Base-by-base conservation (phyloP, 2,113 vertebrate genomes). In the Leucopsar rothschildi region DNA sequence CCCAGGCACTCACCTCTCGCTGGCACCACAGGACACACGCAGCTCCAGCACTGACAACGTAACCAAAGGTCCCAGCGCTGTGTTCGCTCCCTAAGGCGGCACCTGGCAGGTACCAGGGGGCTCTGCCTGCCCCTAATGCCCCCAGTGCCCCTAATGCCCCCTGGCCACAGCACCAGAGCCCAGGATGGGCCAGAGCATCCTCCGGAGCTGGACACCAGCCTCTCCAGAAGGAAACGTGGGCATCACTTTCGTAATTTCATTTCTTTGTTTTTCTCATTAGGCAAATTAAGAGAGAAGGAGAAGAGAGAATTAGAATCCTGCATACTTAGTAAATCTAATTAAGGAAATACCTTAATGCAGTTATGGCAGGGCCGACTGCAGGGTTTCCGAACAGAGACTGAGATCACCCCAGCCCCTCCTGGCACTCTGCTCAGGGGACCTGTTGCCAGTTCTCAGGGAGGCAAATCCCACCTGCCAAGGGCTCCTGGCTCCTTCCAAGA, bases 21-120 rank as follows among this genome's bases (percentile, higher is more conserved):
- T 2, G 52, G 40, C 60, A 10, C n/a, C 21, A 1, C 1, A 0
- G 60, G 13, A 50, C 25, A 15, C 0, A 0, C 0, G 0, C 2
- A 0, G 56, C 76, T 40, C 31, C 28, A 25, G 57, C 53, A 40
- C 0, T 2, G 0, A 4, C 13, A 52, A 11, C 0, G 0, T 2
- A 37, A 13, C 44, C 86, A 31, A 29, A 59, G 68, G 39, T 6
- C 10, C 27, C 4, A 0, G 80, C 0, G 0, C 50, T 12, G 60
- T 2, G 2, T 3, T 21, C 0, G 0, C 37, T 42, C 25, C 47
- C 59, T 2, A 2, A 2, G 39, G 70, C 60, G 57, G 25, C 53
- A 50, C 29, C 72, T 52, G 6, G 65, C 11, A 49, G 69, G 28
- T 47, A 19, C 29, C 5, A 1, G 4, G 49, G 40, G 11, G 37